These are phyloP conservation scores for Latrodectus geometricus DNA, from an alignment of 1,140 invertebrate genomes.

Conservation along the genomic window DNA sequence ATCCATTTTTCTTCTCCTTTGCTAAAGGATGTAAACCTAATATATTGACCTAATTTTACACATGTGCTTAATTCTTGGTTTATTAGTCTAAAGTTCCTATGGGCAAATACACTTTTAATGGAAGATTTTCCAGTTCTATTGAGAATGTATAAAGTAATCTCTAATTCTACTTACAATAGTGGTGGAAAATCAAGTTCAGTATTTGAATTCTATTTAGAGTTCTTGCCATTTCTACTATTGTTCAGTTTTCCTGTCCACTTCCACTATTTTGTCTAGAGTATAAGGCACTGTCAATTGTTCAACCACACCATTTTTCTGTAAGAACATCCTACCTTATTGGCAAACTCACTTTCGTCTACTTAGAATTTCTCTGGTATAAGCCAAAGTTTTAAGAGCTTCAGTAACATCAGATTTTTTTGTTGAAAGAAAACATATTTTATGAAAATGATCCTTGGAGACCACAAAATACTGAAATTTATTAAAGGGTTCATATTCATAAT, in stretches of 20 bases:
- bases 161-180: neutral
- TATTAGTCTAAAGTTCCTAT: too few relatives aligned
- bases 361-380: conserved; percentile 22
- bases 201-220: conserved; percentile 28
- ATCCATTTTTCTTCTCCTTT: too few relatives aligned
- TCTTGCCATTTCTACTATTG: conserved; percentile 12
- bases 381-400: conserved; percentile 7
- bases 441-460: conserved; percentile 36
- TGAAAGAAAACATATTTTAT: conserved; percentile 32
- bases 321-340: neutral
- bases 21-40: too few relatives aligned
- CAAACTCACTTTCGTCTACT: conserved; percentile 56
- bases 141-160: too few relatives aligned
- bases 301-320: conserved; percentile 18
- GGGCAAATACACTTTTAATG: too few relatives aligned
- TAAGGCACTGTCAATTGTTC: conserved; percentile 51
- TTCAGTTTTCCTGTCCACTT: conserved; percentile 17
- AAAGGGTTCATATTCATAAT: conserved; percentile 45
- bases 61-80: too few relatives aligned
- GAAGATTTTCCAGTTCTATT: too few relatives aligned
- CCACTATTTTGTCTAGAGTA: conserved; percentile 52
- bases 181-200: neutral
- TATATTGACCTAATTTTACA: too few relatives aligned
- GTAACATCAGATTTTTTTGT: conserved; percentile 18
- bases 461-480: conserved; percentile 35